These are phyloP conservation scores for Temnothorax curvispinosus DNA, from an alignment of 1,140 invertebrate species.

Conservation along the genomic window DNA sequence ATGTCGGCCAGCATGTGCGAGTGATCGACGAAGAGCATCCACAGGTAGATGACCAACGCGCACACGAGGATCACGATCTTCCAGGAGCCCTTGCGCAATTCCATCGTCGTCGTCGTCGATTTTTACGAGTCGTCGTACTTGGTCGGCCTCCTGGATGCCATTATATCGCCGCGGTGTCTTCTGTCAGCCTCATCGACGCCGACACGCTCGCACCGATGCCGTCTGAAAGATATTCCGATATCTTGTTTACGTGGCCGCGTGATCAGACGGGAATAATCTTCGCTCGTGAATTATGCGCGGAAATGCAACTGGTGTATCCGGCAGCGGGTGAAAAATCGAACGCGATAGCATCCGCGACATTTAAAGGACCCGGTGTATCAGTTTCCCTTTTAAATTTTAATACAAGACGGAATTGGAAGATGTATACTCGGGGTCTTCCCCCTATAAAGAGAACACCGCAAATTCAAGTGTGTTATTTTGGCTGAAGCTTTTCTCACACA, in stretches of 20 bases:
- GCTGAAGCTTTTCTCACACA: too few species aligned
- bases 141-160: slow-evolving; percentile 68
- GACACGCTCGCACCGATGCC: slow-evolving; percentile 11
- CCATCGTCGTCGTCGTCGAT: slow-evolving; percentile 50
- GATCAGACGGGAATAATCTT: background rate
- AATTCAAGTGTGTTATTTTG: too few species aligned
- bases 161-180: slow-evolving; percentile 56
- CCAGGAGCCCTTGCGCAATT: slow-evolving; percentile 68
- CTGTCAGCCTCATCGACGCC: slow-evolving; percentile 51
- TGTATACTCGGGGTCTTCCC: background rate
- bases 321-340: background rate
- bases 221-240: slow-evolving; percentile 32
- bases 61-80: slow-evolving; percentile 60
- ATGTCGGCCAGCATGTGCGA: slow-evolving; percentile 56
- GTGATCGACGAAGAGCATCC: slow-evolving; percentile 69
- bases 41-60: slow-evolving; percentile 61
- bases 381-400: background rate
- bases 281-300: slow-evolving; percentile 12
- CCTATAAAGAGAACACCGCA: too few species aligned
- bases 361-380: background rate
- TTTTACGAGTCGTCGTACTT: slow-evolving; percentile 72
- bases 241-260: background rate
- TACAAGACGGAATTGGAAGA: background rate
- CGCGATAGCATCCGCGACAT: background rate
- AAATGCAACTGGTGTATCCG: slow-evolving; percentile 30